Base-by-base conservation (phyloP, 1,140 invertebrate species). In the Papilio xuthus region DNA sequence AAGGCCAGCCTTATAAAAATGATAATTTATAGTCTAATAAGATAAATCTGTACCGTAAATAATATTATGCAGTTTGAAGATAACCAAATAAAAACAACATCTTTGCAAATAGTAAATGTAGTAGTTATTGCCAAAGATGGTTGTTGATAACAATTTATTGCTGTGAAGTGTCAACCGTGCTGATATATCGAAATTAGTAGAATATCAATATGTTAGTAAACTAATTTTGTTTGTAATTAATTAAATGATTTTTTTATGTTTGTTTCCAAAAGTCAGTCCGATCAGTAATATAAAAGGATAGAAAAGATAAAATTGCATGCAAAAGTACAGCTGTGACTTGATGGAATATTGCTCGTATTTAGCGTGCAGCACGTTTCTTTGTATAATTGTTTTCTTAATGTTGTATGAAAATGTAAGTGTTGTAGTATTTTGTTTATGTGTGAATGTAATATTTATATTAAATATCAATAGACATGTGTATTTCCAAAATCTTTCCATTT, bases 401-500 rank as follows among this genome's bases (percentile, higher is more conserved):
- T 67, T 32, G 26, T 67, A 28, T 67, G 60, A 32, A 67, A 67
- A 12, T 18, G 15, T 67, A 67, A 67, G 60, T 67, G 60, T 67
- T 4, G 26, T 67, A 67, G 60, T 67, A 32, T 67, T 67, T 60
- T 23, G 10, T 60, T 60, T 60, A 56, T 56, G 13, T 67, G 13
- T 67, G 56, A 10, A 28, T 63, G 56, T 63, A 28, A 63, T 67
- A 28, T 15, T 67, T 67, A 28, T 67, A 7, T 15, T 67, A 18
- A 63, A 63, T 18, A 26, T 12, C 23, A 32, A 20, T 20, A 53
- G 26, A 67, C 1, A 28, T 26, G 0, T 28, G 12, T 63, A 18
- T 67, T 67, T 67, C 60, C 60, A 67, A 67, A 67, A 28, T 28
- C 26, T 67, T 4, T 67, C 60, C 60, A 32, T 67, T 67, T 32